Evolutionary conservation across 2,888 invertebrate genomes (phyloP).

Genomic region (Anthrax anthrax): DNA sequence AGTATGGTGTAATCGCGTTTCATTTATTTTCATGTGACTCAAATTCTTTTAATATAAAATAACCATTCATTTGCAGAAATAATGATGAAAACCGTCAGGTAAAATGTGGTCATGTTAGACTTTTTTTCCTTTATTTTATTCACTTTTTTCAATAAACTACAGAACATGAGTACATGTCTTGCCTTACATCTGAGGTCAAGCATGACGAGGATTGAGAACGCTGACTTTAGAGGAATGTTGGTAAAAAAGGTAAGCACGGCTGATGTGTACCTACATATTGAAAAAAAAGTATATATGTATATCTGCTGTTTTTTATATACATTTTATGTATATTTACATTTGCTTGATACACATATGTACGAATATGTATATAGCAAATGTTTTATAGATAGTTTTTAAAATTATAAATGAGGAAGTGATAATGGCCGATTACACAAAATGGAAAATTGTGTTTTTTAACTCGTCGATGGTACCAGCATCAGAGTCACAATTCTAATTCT

Average conservation of each 20-base stretch:
- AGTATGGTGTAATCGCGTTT: neutral
- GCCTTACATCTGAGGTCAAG: slow-evolving; percentile 2
- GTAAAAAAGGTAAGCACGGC: neutral
- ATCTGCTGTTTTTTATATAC: too few species aligned
- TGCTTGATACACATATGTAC: too few species aligned
- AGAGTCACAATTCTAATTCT: neutral
- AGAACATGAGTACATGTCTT: neutral
- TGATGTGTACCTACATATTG: too few species aligned
- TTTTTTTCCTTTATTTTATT: neutral
- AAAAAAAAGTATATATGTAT: too few species aligned
- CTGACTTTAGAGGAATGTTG: neutral
- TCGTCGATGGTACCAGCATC: neutral
- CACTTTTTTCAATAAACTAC: neutral
- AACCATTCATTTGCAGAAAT: neutral
- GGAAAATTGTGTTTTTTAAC: slow-evolving; percentile 12
- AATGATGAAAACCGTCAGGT: neutral
- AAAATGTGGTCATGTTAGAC: neutral
- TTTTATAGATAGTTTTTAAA: neutral
- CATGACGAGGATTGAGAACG: neutral
- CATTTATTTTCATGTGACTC: too few species aligned
- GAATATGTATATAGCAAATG: too few species aligned
- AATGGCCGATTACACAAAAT: slow-evolving; percentile 15
- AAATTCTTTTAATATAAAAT: neutral
- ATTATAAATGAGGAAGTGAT: slow-evolving; percentile 12
- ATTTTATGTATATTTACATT: too few species aligned